These are phyloP conservation scores for Sphaeridia pumilis DNA, from an alignment of 2,888 invertebrate species.

Conservation along the genomic window DNA sequence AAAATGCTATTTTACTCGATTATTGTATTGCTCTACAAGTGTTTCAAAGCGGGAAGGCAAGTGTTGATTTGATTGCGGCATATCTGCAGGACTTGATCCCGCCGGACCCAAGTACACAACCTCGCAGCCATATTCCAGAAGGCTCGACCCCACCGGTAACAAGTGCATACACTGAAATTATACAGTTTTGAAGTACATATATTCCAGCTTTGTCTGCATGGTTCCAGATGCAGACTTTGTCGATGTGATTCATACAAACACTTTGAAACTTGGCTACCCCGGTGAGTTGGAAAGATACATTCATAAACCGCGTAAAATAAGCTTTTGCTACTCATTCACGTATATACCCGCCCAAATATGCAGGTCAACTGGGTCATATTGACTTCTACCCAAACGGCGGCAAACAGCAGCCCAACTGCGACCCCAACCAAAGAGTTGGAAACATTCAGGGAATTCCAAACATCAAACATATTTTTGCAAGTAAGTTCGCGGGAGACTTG, in stretches of 20 bases:
- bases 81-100: constrained; percentile 8
- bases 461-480: constrained; percentile 1
- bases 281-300: too few relatives aligned
- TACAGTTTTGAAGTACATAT: too few relatives aligned
- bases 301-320: too few relatives aligned
- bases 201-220: too few relatives aligned
- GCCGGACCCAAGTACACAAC: constrained; percentile 10
- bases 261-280: constrained; percentile 5
- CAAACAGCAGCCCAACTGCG: constrained; percentile 8
- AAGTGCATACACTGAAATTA: too few relatives aligned
- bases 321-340: too few relatives aligned
- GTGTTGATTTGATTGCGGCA: too few relatives aligned
- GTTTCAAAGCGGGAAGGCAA: too few relatives aligned
- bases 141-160: constrained; percentile 7
- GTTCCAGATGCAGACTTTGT: constrained; percentile 13
- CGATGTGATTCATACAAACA: constrained; percentile 8
- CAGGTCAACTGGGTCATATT: constrained; percentile 11
- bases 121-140: constrained; percentile 2
- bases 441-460: constrained; percentile 1
- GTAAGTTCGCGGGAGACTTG: too few relatives aligned
- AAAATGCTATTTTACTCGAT: too few relatives aligned
- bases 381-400: constrained; percentile 12
- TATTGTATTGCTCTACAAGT: too few relatives aligned
- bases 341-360: too few relatives aligned
- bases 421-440: constrained; percentile 1